phyloP scores from a whole-genome alignment of 2,113 vertebrate genomes.

The Crotalus tigris region DNA sequence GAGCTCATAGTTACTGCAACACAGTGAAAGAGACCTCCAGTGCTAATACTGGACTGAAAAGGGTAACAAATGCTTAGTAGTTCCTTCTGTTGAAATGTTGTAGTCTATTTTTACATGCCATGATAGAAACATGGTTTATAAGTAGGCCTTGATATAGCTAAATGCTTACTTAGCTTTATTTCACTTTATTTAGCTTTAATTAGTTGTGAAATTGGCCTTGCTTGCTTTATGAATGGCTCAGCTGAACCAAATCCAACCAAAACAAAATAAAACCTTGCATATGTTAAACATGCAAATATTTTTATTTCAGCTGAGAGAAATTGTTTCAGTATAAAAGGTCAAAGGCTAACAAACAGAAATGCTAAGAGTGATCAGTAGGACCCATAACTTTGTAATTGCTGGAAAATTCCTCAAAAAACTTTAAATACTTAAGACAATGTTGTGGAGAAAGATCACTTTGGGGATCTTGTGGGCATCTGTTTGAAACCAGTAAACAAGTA shows the following conservation, averaged over 20 bases:
- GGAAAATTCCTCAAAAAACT: neutral
- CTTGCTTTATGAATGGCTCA: neutral
- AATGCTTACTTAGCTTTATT: neutral
- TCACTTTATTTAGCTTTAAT: neutral
- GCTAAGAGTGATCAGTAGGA: neutral
- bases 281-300: neutral
- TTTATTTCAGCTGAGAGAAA: neutral
- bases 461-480: neutral
- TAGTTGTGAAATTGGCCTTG: neutral
- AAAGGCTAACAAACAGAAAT: slow-evolving; percentile 1
- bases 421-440: neutral
- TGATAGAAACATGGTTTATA: neutral
- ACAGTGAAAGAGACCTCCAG: neutral
- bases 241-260: neutral
- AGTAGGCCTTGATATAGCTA: neutral
- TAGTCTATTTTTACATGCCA: neutral
- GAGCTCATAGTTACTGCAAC: neutral
- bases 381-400: neutral
- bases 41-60: neutral
- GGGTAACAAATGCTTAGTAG: neutral
- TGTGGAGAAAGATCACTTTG: neutral
- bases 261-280: neutral
- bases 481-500: neutral
- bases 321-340: neutral
- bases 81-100: neutral